phyloP scores from a whole-genome alignment of 2,113 vertebrate genomes.

The Phasianus colchicus region DNA sequence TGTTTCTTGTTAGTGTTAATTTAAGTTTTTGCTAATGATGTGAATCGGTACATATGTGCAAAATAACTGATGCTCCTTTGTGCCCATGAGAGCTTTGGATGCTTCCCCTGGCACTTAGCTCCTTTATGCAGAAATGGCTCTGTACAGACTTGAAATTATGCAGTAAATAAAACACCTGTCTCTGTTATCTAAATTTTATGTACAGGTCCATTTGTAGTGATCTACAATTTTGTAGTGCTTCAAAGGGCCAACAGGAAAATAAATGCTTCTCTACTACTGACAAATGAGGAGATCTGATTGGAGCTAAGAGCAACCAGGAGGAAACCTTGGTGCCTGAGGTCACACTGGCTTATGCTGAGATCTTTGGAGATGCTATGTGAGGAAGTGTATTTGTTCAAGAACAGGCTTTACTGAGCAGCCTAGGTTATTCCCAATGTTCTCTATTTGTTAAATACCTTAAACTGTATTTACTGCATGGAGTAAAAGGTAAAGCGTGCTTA shows the following conservation, averaged over 20 bases:
- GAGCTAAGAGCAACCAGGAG: neutral
- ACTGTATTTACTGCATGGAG: neutral
- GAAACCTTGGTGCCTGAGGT: neutral
- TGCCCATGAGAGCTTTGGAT: neutral
- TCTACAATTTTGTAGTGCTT: neutral
- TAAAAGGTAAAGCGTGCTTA: neutral
- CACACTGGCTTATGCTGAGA: neutral
- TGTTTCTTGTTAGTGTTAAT: conserved; percentile 49
- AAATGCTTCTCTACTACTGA: neutral
- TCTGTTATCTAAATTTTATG: no score
- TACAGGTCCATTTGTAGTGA: neutral
- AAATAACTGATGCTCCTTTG: conserved; percentile 47
- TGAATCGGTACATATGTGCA: conserved; percentile 13
- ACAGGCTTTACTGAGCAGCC: neutral
- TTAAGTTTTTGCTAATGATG: conserved; percentile 33
- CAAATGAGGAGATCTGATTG: neutral
- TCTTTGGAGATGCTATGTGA: neutral
- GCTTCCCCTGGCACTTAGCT: conserved; percentile 8
- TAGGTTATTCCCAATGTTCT: neutral
- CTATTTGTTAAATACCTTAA: neutral
- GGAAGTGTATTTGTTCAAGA: conserved; percentile 12
- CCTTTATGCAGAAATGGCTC: conserved; percentile 26
- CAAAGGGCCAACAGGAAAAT: neutral
- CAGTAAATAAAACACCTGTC: neutral
- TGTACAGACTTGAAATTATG: conserved; percentile 11